Base-by-base conservation (phyloP, 2,113 vertebrate genomes). In the Hymenochirus boettgeri region DNA sequence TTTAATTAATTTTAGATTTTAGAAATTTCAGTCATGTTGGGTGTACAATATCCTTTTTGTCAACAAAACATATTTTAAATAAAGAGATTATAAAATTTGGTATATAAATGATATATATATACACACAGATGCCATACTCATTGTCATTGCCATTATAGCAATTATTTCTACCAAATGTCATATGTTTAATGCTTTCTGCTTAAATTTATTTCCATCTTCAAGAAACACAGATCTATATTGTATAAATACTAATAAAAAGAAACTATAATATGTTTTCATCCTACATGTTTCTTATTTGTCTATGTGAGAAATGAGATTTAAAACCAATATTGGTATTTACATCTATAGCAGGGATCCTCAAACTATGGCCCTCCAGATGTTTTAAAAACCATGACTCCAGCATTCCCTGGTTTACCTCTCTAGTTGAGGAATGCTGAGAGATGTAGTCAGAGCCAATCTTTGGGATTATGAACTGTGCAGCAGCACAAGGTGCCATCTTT, bases 41-140 rank as follows among this genome's bases (percentile, higher is more conserved):
- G 45, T 67, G 48, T 62, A 27, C 6, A 19, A 59, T 52, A 5
- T 42, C 18, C 33, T 53, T 54, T 35, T 56, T 42, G 26, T 53
- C 24, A 17, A 53, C 29, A 31, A 29, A 3, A 23, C n/a, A 23
- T 37, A 31, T 69, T 63, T 67, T 42, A n/a, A 56, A 11, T 52
- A 42, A 24, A 51, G 23, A 13, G 17, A 4, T 18, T 25, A 57
- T 58, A 42, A 45, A 23, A 52, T 21, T 26, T 27, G 59, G 46
- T 52, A 57, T 25, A 59, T 37, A 52, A 35, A n/a, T 45, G 42
- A 37, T 13, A 65, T 64, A 62, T 62, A 64, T 64, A n/a, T 35
- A 60, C 31, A 45, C 48, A 27, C 64, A 63, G 51, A 65, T 56
- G 72, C 72, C 72, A 69, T 69, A 69, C 61, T 54, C 42, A 52